Conservation (phyloP, 2,888 invertebrate species). For the Epinotia ramella region DNA sequence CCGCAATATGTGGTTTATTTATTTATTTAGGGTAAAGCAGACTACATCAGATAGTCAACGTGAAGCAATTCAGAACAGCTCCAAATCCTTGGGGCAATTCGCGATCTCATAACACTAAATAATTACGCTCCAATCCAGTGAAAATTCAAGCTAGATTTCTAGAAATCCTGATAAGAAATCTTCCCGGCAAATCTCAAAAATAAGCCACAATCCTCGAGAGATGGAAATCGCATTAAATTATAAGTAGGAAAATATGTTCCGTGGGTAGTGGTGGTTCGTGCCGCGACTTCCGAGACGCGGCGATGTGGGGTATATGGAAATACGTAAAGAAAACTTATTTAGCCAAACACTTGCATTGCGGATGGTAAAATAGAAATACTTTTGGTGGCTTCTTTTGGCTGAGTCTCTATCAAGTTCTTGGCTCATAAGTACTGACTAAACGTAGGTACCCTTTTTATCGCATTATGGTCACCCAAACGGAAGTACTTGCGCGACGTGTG, state of each 20-base stretch:
- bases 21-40: no score
- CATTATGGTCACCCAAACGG: neutral
- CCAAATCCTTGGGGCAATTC: neutral
- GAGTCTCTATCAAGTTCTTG: neutral
- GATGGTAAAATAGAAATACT: neutral
- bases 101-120: neutral
- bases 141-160: neutral
- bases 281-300: constrained; percentile 10
- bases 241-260: constrained; percentile 42
- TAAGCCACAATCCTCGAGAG: constrained; percentile 18
- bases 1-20: no score
- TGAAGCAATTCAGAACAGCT: neutral
- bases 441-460: no score
- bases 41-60: neutral
- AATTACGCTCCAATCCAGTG: neutral
- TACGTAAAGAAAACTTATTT: constrained; percentile 20
- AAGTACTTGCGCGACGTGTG: neutral
- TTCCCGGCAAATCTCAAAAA: constrained; percentile 5
- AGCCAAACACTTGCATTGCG: constrained; percentile 21
- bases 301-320: constrained; percentile 8
- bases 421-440: no score
- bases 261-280: constrained; percentile 15
- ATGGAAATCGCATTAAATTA: constrained; percentile 40
- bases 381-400: neutral
- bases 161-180: constrained; percentile 10